A percentile compares a stretch with the other conserved stretches of the same genome.
These are phyloP conservation scores for Gymnoscelis rufifasciata DNA, from an alignment of 2,888 invertebrate genomes.

Conservation along the genomic window DNA sequence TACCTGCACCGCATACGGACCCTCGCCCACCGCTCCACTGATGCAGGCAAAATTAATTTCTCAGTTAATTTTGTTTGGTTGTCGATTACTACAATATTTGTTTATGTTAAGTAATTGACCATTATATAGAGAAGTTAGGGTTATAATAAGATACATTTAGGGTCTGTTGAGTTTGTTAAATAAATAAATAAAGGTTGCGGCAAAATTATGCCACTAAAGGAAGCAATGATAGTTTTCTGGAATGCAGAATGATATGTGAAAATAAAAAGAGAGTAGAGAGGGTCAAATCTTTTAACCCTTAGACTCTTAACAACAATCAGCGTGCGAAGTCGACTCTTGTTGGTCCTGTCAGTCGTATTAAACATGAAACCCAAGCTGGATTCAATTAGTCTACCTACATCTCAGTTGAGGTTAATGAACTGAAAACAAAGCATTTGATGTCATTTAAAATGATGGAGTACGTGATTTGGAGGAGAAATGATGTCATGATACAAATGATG, in stretches of 20 bases:
- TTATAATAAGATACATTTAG: no score
- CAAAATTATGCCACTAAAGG: no score
- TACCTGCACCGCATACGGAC: no score
- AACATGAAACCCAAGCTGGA: constrained; percentile 62
- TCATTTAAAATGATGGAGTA: constrained; percentile 30
- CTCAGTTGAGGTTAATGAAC: constrained; percentile 43
- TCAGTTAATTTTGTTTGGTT: no score
- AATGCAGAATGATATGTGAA: constrained; percentile 31
- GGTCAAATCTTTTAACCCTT: constrained; percentile 68
- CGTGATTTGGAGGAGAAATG: constrained; percentile 29
- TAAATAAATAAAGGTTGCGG: no score
- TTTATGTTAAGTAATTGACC: no score
- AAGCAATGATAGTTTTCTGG: no score
- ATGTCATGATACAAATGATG: constrained; percentile 42
- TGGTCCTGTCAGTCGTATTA: constrained; percentile 57
- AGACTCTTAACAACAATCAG: constrained; percentile 70
- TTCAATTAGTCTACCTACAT: constrained; percentile 59
- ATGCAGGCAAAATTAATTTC: no score
- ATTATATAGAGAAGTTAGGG: no score
- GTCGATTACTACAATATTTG: no score
- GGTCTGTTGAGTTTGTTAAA: no score
- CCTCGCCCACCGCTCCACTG: no score
- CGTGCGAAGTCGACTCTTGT: constrained; percentile 68
- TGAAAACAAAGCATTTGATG: constrained; percentile 30
- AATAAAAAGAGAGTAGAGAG: constrained; percentile 38